A percentile compares a stretch with the other conserved stretches of the same genome.
These are phyloP conservation scores for Sphenodon punctatus DNA, from an alignment of 2,797 vertebrate genomes.

Conservation along the genomic window DNA sequence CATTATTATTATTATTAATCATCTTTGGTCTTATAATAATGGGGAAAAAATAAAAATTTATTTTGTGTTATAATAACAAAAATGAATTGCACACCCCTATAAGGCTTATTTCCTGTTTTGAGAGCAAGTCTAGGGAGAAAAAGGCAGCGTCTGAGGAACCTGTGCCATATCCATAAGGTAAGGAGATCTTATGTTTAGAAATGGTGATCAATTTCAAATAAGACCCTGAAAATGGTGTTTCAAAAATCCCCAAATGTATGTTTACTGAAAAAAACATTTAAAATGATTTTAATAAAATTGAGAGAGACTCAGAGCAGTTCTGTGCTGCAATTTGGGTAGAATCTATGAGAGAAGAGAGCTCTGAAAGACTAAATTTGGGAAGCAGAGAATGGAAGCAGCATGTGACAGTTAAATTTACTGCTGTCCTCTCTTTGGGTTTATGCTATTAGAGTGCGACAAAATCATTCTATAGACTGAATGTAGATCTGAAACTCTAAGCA, in stretches of 20 bases:
- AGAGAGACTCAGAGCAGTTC: neutral
- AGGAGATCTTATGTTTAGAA: neutral
- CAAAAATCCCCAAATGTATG: neutral
- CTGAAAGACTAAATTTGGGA: neutral
- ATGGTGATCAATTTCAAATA: neutral
- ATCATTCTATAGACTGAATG: neutral
- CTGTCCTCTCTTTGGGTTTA: neutral
- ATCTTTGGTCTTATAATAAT: no score
- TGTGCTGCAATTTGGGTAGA: neutral
- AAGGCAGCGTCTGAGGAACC: neutral
- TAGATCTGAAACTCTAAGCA: neutral
- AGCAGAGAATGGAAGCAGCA: neutral
- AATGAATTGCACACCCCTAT: no score
- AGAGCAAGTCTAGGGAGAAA: no score
- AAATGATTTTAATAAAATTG: neutral
- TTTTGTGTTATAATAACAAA: no score
- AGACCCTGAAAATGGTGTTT: neutral
- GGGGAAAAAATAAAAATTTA: no score
- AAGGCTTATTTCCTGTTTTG: no score
- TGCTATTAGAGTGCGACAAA: neutral
- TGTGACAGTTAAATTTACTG: neutral
- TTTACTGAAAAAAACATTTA: neutral
- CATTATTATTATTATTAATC: no score
- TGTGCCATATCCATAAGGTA: rapidly evolving
- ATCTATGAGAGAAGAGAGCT: no score